A percentile compares a stretch with the other conserved stretches of the same genome.
phyloP scores from a whole-genome alignment of 2,888 invertebrate genomes.

The Crioceris asparagi region DNA sequence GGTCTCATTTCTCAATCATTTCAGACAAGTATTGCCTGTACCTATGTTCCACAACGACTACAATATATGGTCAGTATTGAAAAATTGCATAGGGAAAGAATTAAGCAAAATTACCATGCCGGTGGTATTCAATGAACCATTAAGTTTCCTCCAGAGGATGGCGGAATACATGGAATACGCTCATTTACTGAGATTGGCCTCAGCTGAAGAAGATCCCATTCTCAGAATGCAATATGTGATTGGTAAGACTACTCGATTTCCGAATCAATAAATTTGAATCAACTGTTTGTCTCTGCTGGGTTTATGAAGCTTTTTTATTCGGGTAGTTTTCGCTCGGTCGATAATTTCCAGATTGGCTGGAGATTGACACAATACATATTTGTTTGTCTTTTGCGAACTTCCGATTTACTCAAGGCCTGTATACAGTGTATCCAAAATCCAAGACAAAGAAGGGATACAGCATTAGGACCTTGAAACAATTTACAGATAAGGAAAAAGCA shows the following conservation, averaged over 20 bases:
- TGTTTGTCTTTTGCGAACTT: too few relatives aligned
- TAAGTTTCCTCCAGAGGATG: conserved; percentile 89
- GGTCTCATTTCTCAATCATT: too few relatives aligned
- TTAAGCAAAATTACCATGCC: conserved; percentile 95
- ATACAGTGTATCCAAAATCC: too few relatives aligned
- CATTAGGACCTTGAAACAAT: too few relatives aligned
- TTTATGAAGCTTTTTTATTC: background rate
- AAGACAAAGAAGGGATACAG: too few relatives aligned
- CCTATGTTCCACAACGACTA: conserved; percentile 71
- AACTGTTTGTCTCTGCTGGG: background rate
- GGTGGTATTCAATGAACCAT: conserved; percentile 90
- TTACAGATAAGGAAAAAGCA: too few relatives aligned
- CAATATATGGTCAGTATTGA: conserved; percentile 83
- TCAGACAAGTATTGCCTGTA: conserved; percentile 58
- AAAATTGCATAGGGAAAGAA: conserved; percentile 87
- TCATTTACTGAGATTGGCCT: conserved; percentile 61
- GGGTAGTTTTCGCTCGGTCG: too few relatives aligned
- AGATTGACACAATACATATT: too few relatives aligned
- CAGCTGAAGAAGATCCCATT: conserved; percentile 66
- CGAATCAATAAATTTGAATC: too few relatives aligned
- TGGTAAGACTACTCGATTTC: too few relatives aligned
- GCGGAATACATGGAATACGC: conserved; percentile 92
- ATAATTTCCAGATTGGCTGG: too few relatives aligned
- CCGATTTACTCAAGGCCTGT: too few relatives aligned
- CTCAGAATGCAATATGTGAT: conserved; percentile 71